Evolutionary conservation across 2,113 vertebrate genomes (phyloP).

Genomic region (Scatophagus argus): DNA sequence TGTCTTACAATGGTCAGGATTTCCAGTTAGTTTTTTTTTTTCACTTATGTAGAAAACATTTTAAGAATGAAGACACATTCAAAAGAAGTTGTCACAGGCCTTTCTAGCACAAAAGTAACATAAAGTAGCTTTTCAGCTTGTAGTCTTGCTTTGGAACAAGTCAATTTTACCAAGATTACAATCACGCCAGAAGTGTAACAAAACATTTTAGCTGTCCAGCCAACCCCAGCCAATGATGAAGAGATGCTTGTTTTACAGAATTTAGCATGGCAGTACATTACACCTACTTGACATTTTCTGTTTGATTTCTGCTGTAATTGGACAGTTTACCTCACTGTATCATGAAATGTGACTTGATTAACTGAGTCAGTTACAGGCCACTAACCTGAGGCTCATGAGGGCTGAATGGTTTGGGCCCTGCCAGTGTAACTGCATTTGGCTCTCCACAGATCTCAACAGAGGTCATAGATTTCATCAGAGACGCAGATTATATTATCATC

Average conservation of each 20-base stretch:
- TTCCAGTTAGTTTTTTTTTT: no score
- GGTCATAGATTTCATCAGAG: constrained; percentile 40
- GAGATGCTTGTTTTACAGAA: constrained; percentile 9
- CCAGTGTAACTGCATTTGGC: neutral
- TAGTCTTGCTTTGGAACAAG: neutral
- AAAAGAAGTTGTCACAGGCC: no score
- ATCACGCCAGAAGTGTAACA: neutral
- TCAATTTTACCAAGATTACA: neutral
- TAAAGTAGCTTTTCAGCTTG: neutral
- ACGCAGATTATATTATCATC: constrained; percentile 25
- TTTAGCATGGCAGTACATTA: constrained; percentile 1
- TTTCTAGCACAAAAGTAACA: no score
- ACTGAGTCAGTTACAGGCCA: constrained; percentile 14
- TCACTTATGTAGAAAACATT: neutral
- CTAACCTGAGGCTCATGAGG: constrained; percentile 1
- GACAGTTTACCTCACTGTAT: constrained; percentile 15
- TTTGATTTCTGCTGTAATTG: constrained; percentile 31
- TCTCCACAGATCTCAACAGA: constrained; percentile 29
- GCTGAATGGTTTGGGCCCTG: neutral
- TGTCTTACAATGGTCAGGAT: neutral
- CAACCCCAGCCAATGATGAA: neutral
- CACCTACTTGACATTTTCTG: constrained; percentile 33
- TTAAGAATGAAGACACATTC: neutral
- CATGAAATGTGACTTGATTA: constrained; percentile 29
- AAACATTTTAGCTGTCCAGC: neutral